phyloP scores from a whole-genome alignment of 2,113 vertebrate species.

The Falcunculus frontatus region DNA sequence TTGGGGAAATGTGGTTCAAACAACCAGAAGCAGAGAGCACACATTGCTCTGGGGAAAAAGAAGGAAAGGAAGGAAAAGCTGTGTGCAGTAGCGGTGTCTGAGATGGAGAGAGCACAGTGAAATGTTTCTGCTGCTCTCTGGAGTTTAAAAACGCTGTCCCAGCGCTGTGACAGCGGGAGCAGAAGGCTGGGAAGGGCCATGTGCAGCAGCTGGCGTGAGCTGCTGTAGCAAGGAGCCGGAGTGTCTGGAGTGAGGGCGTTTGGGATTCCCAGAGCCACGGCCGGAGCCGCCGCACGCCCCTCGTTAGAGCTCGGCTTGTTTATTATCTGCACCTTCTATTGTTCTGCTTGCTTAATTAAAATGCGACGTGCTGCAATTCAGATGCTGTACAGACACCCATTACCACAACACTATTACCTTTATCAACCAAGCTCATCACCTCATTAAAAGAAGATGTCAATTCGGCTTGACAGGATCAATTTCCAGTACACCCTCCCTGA shows the following conservation, averaged over 20 bases:
- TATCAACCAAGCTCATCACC: not conserved
- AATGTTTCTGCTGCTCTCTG: too few species aligned
- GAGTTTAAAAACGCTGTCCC: not conserved
- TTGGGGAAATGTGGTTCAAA: not conserved
- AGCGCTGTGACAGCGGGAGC: rapidly evolving
- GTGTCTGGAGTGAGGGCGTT: rapidly evolving
- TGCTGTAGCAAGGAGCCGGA: rapidly evolving
- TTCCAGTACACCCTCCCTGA: not conserved
- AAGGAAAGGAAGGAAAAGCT: not conserved
- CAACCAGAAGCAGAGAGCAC: not conserved
- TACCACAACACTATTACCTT: not conserved
- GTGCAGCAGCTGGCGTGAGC: rapidly evolving
- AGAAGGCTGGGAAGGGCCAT: not conserved
- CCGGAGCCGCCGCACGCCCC: rapidly evolving
- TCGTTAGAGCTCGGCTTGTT: not conserved
- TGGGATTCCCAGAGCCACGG: rapidly evolving
- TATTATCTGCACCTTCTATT: not conserved
- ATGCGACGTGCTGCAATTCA: not conserved
- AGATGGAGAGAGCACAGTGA: not conserved
- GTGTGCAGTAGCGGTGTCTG: rapidly evolving
- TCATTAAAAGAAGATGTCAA: conserved; percentile 5
- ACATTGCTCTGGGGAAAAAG: rapidly evolving
- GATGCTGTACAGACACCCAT: not conserved
- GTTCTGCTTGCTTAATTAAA: not conserved
- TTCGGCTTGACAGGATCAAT: not conserved